A percentile compares a stretch with the other conserved stretches of the same genome.
Conservation (phyloP, 2,113 vertebrate genomes). For the Lipotes vexillifer region DNA sequence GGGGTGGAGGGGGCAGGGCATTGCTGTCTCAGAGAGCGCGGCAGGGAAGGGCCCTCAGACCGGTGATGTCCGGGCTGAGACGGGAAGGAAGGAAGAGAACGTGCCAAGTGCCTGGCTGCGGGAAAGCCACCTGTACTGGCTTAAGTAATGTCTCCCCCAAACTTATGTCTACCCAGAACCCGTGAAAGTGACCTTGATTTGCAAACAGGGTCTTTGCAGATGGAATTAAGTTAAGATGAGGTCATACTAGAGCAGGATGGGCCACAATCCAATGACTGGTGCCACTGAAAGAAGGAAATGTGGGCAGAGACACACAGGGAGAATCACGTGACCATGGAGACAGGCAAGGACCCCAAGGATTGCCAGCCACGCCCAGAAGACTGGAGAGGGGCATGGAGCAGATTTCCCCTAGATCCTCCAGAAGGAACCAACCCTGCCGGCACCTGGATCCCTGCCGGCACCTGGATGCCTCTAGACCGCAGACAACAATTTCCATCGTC, state of each 20-base stretch:
- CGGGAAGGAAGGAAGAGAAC: background rate
- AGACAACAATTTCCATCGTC: rapidly evolving
- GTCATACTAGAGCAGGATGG: rapidly evolving
- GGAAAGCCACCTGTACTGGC: background rate
- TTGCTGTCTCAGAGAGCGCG: rapidly evolving
- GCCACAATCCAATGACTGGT: background rate
- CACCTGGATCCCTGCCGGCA: too few relatives aligned
- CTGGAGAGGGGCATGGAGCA: background rate
- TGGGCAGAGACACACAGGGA: background rate
- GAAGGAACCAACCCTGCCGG: background rate
- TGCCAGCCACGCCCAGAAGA: rapidly evolving
- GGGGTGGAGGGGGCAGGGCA: rapidly evolving
- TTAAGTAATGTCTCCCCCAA: background rate
- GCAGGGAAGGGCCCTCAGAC: rapidly evolving
- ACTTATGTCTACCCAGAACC: background rate
- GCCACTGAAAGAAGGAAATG: too few relatives aligned
- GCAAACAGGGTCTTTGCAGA: background rate
- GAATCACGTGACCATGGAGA: rapidly evolving
- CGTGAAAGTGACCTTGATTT: background rate
- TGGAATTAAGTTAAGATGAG: background rate
- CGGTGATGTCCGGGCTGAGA: background rate
- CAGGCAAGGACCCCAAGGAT: background rate
- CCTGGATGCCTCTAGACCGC: rapidly evolving
- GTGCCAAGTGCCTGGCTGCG: background rate
- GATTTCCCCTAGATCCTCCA: background rate